Evolutionary conservation across 2,888 invertebrate species (phyloP).

Genomic region (Cabera pusaria): DNA sequence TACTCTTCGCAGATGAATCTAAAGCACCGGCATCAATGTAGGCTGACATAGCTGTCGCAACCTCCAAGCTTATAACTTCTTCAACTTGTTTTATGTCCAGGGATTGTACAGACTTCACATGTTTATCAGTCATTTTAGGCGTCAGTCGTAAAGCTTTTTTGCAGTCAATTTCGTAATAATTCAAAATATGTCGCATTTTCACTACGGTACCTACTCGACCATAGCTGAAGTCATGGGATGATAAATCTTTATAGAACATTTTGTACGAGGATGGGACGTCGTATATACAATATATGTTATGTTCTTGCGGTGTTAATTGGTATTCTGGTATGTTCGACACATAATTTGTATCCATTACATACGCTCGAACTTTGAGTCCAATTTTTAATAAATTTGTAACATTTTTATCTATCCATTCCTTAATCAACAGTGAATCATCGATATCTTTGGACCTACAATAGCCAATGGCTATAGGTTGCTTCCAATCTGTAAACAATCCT

Average conservation of each 20-base stretch:
- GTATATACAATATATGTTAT: conserved; percentile 13
- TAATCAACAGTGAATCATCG: conserved; percentile 5
- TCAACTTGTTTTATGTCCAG: conserved; percentile 15
- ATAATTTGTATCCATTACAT: conserved; percentile 17
- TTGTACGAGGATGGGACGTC: conserved; percentile 19
- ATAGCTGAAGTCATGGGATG: conserved; percentile 14
- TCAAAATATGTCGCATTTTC: conserved; percentile 10
- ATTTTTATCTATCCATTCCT: conserved; percentile 18
- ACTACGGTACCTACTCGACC: conserved; percentile 3
- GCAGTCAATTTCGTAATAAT: conserved; percentile 16
- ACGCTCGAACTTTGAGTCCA: conserved; percentile 22
- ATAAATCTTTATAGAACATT: conserved; percentile 19
- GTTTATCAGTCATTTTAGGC: conserved; percentile 19
- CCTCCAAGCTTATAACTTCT: conserved; percentile 20
- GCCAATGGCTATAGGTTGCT: conserved; percentile 21
- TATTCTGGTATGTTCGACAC: neutral
- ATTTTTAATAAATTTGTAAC: conserved; percentile 8
- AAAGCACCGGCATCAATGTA: conserved; percentile 17
- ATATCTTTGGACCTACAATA: conserved; percentile 2
- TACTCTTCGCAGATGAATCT: conserved; percentile 10
- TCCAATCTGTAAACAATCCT: conserved; percentile 26
- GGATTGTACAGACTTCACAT: conserved; percentile 10
- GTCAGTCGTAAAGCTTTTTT: conserved; percentile 11
- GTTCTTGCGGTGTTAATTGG: neutral
- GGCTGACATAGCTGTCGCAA: conserved; percentile 25